These are phyloP conservation scores for Hedychridium roseum DNA, from an alignment of 2,888 invertebrate genomes.

Conservation along the genomic window DNA sequence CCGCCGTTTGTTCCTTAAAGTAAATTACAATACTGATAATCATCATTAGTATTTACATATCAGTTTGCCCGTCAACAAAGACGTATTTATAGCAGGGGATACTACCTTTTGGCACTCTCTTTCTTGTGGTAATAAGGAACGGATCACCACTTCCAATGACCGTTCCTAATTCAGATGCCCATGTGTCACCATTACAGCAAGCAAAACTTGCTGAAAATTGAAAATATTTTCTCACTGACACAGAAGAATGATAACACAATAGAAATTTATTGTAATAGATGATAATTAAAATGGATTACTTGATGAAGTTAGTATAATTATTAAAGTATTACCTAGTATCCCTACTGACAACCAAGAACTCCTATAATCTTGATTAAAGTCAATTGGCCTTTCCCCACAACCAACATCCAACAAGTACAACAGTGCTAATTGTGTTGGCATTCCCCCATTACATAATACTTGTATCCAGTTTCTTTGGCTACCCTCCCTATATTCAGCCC, in stretches of 20 bases:
- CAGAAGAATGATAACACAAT: slow-evolving; percentile 3
- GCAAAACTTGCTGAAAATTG: slow-evolving; percentile 72
- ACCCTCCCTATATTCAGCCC: slow-evolving; percentile 83
- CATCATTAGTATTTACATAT: neutral
- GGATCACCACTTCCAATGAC: slow-evolving; percentile 76
- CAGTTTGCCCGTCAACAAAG: neutral
- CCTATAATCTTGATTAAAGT: slow-evolving; percentile 78
- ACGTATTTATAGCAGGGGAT: slow-evolving; percentile 4
- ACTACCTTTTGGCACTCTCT: slow-evolving; percentile 77
- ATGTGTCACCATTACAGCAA: slow-evolving; percentile 88
- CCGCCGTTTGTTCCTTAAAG: slow-evolving; percentile 85
- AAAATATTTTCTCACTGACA: slow-evolving; percentile 7
- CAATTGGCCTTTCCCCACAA: slow-evolving; percentile 79
- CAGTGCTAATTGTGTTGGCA: slow-evolving; percentile 80
- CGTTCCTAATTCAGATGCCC: slow-evolving; percentile 88
- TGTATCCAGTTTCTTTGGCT: slow-evolving; percentile 91
- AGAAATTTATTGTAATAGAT: slow-evolving; percentile 13
- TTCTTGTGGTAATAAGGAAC: slow-evolving; percentile 76
- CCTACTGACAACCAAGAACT: slow-evolving; percentile 85
- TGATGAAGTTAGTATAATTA: too few species aligned
- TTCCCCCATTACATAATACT: slow-evolving; percentile 89
- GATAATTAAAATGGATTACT: slow-evolving; percentile 5
- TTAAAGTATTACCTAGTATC: slow-evolving; percentile 73
- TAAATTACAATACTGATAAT: neutral
- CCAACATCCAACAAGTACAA: slow-evolving; percentile 83